phyloP scores from a whole-genome alignment of 2,888 invertebrate genomes.

The Stenotaenia linearis region DNA sequence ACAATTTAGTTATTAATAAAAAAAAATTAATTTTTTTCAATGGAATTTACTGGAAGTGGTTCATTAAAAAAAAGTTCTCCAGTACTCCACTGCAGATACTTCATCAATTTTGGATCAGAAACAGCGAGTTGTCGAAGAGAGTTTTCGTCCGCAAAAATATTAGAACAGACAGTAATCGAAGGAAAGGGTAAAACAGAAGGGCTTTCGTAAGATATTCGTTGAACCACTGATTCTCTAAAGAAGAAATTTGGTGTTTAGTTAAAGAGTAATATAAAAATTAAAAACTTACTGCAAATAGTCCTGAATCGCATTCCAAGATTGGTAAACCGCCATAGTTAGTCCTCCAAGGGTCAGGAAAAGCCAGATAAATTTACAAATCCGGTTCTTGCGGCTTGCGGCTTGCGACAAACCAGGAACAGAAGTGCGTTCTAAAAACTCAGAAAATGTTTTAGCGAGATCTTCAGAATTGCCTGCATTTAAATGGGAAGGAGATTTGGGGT shows the following conservation, averaged over 20 bases:
- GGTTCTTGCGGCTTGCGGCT: background rate
- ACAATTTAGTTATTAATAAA: no score
- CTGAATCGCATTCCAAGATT: background rate
- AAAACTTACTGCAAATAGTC: conserved; percentile 3
- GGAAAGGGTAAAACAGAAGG: background rate
- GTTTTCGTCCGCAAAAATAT: background rate
- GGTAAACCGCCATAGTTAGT: background rate
- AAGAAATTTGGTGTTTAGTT: background rate
- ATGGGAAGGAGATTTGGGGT: background rate
- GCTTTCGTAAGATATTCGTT: background rate
- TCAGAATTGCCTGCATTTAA: background rate
- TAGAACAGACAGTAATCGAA: background rate
- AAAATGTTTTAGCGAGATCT: background rate
- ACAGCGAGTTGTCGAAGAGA: background rate
- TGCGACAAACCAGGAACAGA: conserved; percentile 10
- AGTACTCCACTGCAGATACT: background rate
- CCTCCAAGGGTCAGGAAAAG: background rate
- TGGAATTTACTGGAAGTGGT: background rate
- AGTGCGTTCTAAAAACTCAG: background rate
- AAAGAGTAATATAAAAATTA: background rate
- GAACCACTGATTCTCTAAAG: background rate
- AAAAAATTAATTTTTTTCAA: background rate
- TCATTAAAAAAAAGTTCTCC: background rate
- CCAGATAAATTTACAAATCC: background rate
- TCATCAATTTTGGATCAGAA: background rate